Percentiles rank a stretch among this genome's conserved stretches.
These are phyloP conservation scores for Acanthopleura granulata DNA, from an alignment of 2,888 invertebrate species.

Conservation along the genomic window DNA sequence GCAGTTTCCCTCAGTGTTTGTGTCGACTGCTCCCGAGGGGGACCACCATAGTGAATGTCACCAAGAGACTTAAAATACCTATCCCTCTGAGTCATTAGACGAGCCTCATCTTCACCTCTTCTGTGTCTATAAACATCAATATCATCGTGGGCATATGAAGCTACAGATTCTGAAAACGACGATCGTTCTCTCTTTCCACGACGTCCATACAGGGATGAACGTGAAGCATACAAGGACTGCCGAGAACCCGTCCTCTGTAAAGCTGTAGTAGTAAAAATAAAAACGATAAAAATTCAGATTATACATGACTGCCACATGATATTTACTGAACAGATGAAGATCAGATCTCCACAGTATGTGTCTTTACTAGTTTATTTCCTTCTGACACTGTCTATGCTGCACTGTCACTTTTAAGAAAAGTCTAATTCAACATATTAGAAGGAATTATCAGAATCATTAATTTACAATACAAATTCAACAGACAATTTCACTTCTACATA, in stretches of 20 bases:
- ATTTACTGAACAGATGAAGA: no score
- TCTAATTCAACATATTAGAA: no score
- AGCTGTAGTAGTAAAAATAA: conserved; percentile 36
- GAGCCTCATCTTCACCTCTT: conserved; percentile 41
- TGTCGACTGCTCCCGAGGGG: conserved; percentile 38
- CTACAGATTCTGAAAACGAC: conserved; percentile 45
- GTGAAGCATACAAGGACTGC: conserved; percentile 55
- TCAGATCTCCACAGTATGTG: no score
- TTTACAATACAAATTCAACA: no score
- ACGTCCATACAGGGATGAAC: conserved; percentile 55
- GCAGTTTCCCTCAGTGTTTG: conserved; percentile 55
- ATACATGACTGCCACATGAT: no score
- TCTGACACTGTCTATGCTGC: no score
- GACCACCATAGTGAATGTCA: conserved; percentile 41
- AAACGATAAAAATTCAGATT: not conserved
- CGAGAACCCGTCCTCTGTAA: conserved; percentile 51
- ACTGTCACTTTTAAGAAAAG: no score
- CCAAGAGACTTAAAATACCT: conserved; percentile 51
- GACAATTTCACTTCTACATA: no score
- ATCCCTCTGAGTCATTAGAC: conserved; percentile 43
- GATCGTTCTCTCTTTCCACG: conserved; percentile 38
- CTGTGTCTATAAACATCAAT: conserved; percentile 43
- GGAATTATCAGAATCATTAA: no score
- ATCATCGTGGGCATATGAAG: conserved; percentile 51
- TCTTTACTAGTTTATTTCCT: no score